Evolutionary conservation across 2,888 invertebrate species (phyloP), one percentile per base, ranked within the genome.

Genomic region (Apotomis capreana): DNA sequence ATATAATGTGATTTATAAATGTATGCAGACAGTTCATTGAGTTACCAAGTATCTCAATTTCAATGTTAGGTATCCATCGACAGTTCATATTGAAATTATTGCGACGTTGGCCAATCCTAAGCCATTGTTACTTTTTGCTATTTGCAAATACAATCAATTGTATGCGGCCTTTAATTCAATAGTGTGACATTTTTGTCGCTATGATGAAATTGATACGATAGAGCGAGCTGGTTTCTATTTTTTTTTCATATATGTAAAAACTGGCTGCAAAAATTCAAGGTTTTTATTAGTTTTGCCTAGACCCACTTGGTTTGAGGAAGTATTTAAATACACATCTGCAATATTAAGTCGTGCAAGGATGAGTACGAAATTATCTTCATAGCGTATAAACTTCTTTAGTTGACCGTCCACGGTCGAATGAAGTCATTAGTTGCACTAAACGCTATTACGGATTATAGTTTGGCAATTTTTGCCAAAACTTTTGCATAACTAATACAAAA

Each of bases 101-200:
- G 59, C 61, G 70, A 68, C 62, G 69, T 74, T 74, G 69, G 63
- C 63, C 69, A 74, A 74, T 69, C 57, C 63, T 37, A 36, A 55
- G 40, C 68, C 54, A 74, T 74, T 76, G 76, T 76, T 60, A 46
- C 62, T 76, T 76, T 75, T 74, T 74, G 74, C 73, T 46, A 70
- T 74, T 70, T 58, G 72, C 70, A 68, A 75, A 75, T 74, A 70
- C 49, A 69, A 68, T 55, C 64, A 70, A 65, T 64, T 65, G 73
- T 69, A 54, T 69, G 49, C 69, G 63, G 54, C 60, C 59, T 73
- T 68, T 64, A 67, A 57, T 55, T 63, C 59, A 57, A 68, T 58
- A 69, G 67, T 69, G 74, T 59, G 73, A 74, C 69, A 65, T 68
- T 73, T 4, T 67, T 69, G 64, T 60, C 63, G 73, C 62, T 65